Percentiles rank a stretch among this genome's conserved stretches.
phyloP scores from a whole-genome alignment of 2,888 invertebrate species.

The Fissipunctia ypsillon region DNA sequence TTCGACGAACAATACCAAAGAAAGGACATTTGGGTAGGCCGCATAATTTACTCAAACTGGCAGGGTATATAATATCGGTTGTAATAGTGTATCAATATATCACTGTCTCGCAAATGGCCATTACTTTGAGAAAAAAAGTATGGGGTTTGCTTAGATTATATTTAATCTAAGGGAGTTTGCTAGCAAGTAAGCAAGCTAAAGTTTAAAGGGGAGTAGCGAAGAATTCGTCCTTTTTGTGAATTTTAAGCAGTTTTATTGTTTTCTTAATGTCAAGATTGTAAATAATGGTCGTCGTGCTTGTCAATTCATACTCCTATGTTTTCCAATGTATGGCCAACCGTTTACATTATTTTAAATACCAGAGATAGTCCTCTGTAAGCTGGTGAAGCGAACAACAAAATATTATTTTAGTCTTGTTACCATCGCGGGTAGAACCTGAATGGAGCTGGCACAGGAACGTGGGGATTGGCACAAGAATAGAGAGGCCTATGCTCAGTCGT shows the following conservation, averaged over 20 bases:
- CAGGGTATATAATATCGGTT: no score
- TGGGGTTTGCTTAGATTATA: neutral
- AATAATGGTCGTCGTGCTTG: neutral
- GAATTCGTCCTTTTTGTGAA: neutral
- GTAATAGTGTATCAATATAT: conserved; percentile 23
- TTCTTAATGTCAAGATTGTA: conserved; percentile 19
- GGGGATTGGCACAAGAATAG: no score
- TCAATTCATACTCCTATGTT: neutral
- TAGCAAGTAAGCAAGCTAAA: neutral
- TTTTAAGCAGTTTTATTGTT: conserved; percentile 37
- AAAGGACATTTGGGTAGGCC: no score
- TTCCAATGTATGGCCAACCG: neutral
- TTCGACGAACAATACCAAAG: no score
- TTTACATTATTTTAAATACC: neutral
- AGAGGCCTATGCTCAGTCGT: no score
- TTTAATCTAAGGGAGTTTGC: no score
- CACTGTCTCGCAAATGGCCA: conserved; percentile 34
- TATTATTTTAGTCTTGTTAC: conserved; percentile 11
- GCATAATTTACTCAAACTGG: no score
- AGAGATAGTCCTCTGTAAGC: neutral
- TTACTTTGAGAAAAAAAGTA: conserved; percentile 21
- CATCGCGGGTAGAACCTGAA: no score
- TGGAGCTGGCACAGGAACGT: no score
- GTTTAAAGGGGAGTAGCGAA: neutral
- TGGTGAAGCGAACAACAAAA: neutral